Conservation (phyloP, 2,888 invertebrate species). For the Microchrysa polita region DNA sequence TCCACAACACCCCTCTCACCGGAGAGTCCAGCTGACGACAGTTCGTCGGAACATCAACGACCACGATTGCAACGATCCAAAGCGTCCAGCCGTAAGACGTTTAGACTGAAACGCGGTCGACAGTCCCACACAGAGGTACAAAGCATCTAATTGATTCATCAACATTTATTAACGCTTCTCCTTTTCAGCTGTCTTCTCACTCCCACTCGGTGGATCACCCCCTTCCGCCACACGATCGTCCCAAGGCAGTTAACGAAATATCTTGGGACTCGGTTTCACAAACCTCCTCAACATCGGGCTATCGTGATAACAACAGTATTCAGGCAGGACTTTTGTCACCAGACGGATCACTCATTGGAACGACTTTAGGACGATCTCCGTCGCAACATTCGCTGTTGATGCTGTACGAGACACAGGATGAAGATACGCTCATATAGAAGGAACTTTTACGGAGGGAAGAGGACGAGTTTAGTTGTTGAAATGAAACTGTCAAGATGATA, state of each 20-base stretch:
- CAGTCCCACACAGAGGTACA: constrained; percentile 75
- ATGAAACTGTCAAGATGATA: not conserved
- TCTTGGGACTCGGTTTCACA: constrained; percentile 85
- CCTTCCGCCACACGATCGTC: constrained; percentile 54
- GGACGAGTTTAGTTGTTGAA: too few relatives aligned
- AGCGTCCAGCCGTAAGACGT: constrained; percentile 93
- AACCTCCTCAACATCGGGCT: constrained; percentile 88
- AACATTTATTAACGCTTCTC: not conserved
- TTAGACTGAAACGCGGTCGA: constrained; percentile 83
- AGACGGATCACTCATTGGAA: constrained; percentile 70
- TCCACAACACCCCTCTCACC: constrained; percentile 80
- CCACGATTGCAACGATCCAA: constrained; percentile 87
- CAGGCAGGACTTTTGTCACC: constrained; percentile 64
- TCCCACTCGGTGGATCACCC: constrained; percentile 50
- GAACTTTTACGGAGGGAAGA: not conserved
- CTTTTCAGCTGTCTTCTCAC: constrained; percentile 26
- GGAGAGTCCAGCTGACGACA: constrained; percentile 74
- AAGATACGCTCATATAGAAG: constrained; percentile 82
- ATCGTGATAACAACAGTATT: constrained; percentile 74
- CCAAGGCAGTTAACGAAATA: constrained; percentile 69
- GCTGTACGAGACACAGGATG: constrained; percentile 83
- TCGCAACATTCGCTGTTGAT: constrained; percentile 81
- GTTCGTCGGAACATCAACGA: constrained; percentile 71
- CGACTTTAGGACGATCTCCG: constrained; percentile 74
- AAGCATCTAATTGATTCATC: too few relatives aligned